These are phyloP conservation scores for Cyclophora punctaria DNA, from an alignment of 2,888 invertebrate species.

Conservation along the genomic window DNA sequence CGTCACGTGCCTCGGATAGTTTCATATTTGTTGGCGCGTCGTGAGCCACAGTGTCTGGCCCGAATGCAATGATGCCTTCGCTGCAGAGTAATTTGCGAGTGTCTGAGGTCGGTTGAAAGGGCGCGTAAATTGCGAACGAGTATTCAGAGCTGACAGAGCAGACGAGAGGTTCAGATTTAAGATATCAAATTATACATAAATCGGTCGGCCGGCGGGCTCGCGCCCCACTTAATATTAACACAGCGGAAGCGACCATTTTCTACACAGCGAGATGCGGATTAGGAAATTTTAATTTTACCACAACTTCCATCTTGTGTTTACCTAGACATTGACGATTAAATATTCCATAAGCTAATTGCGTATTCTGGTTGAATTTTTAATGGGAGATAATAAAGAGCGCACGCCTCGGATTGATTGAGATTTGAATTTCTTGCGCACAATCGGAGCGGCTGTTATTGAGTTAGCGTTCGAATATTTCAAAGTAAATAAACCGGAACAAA, in stretches of 20 bases:
- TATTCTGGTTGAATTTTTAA: constrained; percentile 66
- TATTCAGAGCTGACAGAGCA: constrained; percentile 55
- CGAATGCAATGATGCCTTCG: constrained; percentile 27
- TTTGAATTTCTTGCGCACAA: constrained; percentile 66
- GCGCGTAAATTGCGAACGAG: constrained; percentile 61
- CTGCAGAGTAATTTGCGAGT: constrained; percentile 34
- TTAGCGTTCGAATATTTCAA: constrained; percentile 61
- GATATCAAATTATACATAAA: constrained; percentile 69
- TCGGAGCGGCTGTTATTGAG: constrained; percentile 56
- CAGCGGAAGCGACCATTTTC: constrained; percentile 58
- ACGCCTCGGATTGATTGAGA: constrained; percentile 61
- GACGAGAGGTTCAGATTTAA: constrained; percentile 55
- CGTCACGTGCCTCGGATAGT: constrained; percentile 6
- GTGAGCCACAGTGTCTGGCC: constrained; percentile 3
- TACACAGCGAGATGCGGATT: constrained; percentile 51
- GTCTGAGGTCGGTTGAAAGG: constrained; percentile 51
- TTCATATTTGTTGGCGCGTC: constrained; percentile 5
- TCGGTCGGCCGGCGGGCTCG: constrained; percentile 37
- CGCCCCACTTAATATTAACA: constrained; percentile 57
- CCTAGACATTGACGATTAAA: constrained; percentile 60
- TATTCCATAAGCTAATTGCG: constrained; percentile 68
- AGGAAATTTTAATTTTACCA: constrained; percentile 61
- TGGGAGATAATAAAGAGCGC: constrained; percentile 58
- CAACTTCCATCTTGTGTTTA: constrained; percentile 59
- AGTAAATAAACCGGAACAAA: constrained; percentile 53